Evolutionary conservation across 2,113 vertebrate species (phyloP).

Genomic region (Deroptyus accipitrinus): DNA sequence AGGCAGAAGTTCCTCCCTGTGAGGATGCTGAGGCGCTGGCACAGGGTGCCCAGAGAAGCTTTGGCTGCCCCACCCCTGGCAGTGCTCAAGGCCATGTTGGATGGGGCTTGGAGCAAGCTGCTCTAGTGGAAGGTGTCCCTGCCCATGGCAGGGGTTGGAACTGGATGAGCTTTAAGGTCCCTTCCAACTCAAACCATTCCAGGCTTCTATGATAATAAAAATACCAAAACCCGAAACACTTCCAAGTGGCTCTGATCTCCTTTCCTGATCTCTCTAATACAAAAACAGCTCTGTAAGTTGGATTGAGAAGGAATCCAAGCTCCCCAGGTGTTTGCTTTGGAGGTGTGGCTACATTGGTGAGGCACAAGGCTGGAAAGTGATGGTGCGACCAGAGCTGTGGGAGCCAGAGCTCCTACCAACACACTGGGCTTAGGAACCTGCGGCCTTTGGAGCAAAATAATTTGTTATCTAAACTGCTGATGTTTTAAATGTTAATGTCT

Average conservation of each 20-base stretch:
- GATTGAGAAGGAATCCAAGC: neutral
- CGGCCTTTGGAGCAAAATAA: neutral
- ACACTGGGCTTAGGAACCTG: fast-evolving
- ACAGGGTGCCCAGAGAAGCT: neutral
- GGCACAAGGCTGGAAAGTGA: neutral
- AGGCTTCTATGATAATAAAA: neutral
- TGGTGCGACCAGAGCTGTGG: neutral
- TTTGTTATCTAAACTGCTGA: neutral
- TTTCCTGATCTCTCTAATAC: neutral
- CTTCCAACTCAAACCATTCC: neutral
- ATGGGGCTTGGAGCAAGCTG: neutral
- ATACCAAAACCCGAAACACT: neutral
- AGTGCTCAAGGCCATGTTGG: no score
- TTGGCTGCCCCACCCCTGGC: neutral
- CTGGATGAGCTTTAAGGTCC: neutral
- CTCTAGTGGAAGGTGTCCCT: neutral
- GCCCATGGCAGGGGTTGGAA: fast-evolving
- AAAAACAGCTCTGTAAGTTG: neutral
- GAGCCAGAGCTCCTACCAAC: fast-evolving
- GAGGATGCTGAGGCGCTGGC: neutral
- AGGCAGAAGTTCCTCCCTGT: neutral
- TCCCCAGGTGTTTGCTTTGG: neutral
- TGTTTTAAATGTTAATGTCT: neutral
- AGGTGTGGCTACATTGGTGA: neutral
- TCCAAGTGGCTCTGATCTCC: neutral